Conservation (phyloP, 2,888 invertebrate genomes). For the Phasia obesa region DNA sequence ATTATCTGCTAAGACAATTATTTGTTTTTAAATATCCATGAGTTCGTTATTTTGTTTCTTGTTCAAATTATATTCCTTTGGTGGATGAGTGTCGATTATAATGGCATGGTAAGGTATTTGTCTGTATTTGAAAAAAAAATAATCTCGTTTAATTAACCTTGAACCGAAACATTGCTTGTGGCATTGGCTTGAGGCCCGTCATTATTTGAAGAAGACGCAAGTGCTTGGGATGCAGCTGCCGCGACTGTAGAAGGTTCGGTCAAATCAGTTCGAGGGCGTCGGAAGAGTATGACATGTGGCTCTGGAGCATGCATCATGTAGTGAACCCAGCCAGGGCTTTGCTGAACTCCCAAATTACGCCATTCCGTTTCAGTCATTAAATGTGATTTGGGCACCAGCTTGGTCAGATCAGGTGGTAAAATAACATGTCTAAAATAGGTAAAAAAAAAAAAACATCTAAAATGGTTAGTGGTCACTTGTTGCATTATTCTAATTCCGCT, state of each 20-base stretch:
- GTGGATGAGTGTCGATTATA: background rate
- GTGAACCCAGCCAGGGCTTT: conserved; percentile 91
- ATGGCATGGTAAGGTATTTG: background rate
- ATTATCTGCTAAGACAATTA: conserved; percentile 36
- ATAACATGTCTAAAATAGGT: conserved; percentile 91
- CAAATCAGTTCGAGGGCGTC: conserved; percentile 83
- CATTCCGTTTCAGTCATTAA: conserved; percentile 97
- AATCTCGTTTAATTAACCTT: conserved; percentile 54
- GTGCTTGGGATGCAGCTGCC: conserved; percentile 16
- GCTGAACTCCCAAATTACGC: conserved; percentile 96
- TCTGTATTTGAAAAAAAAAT: background rate
- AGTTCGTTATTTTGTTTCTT: conserved; percentile 9
- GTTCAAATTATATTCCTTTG: conserved; percentile 34
- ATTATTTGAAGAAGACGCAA: conserved; percentile 13
- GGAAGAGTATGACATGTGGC: conserved; percentile 93
- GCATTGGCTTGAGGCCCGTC: conserved; percentile 44
- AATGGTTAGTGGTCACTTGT: conserved; percentile 21
- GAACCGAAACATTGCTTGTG: conserved; percentile 70
- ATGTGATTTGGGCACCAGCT: conserved; percentile 93
- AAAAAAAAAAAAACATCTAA: background rate
- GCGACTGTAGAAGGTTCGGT: conserved; percentile 27
- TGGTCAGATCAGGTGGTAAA: conserved; percentile 92
- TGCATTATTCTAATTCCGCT: background rate
- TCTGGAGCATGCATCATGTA: conserved; percentile 92
- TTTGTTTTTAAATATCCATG: conserved; percentile 34